Conservation (phyloP, 2,113 vertebrate species). For the Carassius carassius region DNA sequence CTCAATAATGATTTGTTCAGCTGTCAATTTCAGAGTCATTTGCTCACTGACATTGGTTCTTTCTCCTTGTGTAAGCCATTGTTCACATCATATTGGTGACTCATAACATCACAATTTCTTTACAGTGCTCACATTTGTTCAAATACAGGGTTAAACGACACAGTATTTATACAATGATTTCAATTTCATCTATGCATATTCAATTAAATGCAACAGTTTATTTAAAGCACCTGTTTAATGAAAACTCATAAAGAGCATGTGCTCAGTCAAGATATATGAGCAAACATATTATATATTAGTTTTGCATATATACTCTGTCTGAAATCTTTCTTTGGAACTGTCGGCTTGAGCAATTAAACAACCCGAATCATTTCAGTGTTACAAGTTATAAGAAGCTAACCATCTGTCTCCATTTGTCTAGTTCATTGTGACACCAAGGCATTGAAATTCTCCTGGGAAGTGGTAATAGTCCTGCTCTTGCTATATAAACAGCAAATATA, state of each 20-base stretch:
- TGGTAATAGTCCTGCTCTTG: conserved; percentile 4
- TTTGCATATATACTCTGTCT: not conserved
- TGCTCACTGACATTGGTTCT: conserved; percentile 15
- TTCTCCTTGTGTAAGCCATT: conserved; percentile 21
- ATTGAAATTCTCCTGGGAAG: conserved; percentile 35
- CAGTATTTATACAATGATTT: not conserved
- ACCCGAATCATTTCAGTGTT: conserved; percentile 43
- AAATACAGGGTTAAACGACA: not conserved
- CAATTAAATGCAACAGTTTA: not conserved
- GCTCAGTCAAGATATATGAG: conserved; percentile 10
- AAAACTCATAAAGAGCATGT: not conserved
- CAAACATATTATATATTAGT: conserved; percentile 1
- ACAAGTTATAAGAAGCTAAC: conserved; percentile 12
- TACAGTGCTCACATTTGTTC: not conserved
- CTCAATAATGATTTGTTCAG: conserved; percentile 58
- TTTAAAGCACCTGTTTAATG: not conserved
- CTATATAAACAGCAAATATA: conserved; percentile 51
- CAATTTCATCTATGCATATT: not conserved
- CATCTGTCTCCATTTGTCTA: conserved; percentile 58
- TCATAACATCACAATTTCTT: not conserved
- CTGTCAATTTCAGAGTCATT: conserved; percentile 29
- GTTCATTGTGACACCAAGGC: conserved; percentile 21
- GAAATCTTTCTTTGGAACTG: conserved; percentile 14
- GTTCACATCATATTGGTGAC: not conserved
- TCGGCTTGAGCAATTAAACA: conserved; percentile 23